A percentile compares a stretch with the other conserved stretches of the same genome.
phyloP scores from a whole-genome alignment of 1,140 invertebrate species.

The Xylocopa sonorina region DNA sequence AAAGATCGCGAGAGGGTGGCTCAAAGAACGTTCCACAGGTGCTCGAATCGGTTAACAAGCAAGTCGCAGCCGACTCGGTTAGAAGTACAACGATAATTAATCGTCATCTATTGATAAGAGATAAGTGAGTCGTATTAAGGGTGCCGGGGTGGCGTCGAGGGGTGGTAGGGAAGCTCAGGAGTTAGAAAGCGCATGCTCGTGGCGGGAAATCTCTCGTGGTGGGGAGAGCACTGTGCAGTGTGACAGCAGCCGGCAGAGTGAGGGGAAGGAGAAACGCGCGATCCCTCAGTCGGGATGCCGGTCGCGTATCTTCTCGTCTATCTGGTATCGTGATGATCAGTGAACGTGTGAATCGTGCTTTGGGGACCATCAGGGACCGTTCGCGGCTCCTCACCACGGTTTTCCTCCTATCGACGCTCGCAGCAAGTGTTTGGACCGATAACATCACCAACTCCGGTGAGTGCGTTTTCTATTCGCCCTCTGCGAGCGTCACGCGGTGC shows the following conservation, averaged over 20 bases:
- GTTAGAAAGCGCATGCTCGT: slow-evolving; percentile 56
- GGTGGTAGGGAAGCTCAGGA: slow-evolving; percentile 38
- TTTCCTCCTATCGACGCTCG: slow-evolving; percentile 54
- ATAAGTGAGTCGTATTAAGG: slow-evolving; percentile 71
- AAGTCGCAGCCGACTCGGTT: background rate
- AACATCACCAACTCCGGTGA: slow-evolving; percentile 75
- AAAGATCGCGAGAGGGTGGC: background rate
- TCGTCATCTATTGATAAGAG: slow-evolving; percentile 74
- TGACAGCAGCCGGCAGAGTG: slow-evolving; percentile 35
- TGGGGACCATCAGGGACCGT: slow-evolving; percentile 48
- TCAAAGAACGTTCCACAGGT: slow-evolving; percentile 33
- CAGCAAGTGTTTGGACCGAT: slow-evolving; percentile 70
- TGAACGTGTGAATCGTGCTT: slow-evolving; percentile 66
- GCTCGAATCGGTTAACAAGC: slow-evolving; percentile 21
- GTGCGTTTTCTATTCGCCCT: slow-evolving; percentile 57
- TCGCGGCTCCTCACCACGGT: slow-evolving; percentile 55
- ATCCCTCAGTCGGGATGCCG: slow-evolving; percentile 81
- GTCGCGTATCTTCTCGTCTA: slow-evolving; percentile 73
- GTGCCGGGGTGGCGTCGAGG: background rate
- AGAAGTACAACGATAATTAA: slow-evolving; percentile 73
- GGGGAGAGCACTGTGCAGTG: background rate
- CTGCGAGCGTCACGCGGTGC: background rate
- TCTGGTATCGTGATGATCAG: slow-evolving; percentile 75
- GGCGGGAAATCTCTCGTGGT: slow-evolving; percentile 48
- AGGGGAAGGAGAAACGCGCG: slow-evolving; percentile 61